Conservation (phyloP, 2,113 vertebrate species). For the Collichthys lucidus region DNA sequence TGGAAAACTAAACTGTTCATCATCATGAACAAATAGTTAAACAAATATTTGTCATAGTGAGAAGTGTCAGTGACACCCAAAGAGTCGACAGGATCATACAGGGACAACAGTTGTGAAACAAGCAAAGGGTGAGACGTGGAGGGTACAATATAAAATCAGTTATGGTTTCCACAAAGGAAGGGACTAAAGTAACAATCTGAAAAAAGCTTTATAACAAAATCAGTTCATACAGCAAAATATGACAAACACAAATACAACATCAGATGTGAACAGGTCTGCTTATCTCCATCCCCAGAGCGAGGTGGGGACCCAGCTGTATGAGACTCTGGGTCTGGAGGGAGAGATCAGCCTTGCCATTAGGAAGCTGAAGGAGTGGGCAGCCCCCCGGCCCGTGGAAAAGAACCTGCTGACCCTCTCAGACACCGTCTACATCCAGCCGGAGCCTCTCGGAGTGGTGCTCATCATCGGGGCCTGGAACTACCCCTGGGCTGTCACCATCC, state of each 20-base stretch:
- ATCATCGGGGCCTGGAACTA: slow-evolving; percentile 97
- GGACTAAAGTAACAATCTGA: neutral
- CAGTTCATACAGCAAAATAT: neutral
- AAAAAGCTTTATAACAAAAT: neutral
- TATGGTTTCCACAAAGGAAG: slow-evolving; percentile 7
- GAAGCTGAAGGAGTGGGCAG: slow-evolving; percentile 88
- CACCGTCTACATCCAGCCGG: slow-evolving; percentile 84
- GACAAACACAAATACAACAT: neutral
- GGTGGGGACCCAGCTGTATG: slow-evolving; percentile 80
- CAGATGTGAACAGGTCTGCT: neutral
- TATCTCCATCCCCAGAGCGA: slow-evolving; percentile 75
- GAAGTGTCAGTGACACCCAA: neutral
- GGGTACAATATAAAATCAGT: neutral
- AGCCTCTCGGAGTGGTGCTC: slow-evolving; percentile 92
- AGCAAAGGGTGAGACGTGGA: neutral
- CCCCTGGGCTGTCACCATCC: slow-evolving; percentile 87
- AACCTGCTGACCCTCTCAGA: slow-evolving; percentile 85
- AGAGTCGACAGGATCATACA: neutral
- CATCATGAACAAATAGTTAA: no score
- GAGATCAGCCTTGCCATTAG: slow-evolving; percentile 83
- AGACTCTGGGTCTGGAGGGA: slow-evolving; percentile 82
- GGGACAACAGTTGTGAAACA: neutral
- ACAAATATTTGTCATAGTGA: no score
- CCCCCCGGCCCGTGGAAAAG: slow-evolving; percentile 85
- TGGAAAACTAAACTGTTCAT: neutral